Evolutionary conservation across 2,888 invertebrate genomes (phyloP), one percentile per base, ranked within the genome.

Genomic region (Eilema sororculum): DNA sequence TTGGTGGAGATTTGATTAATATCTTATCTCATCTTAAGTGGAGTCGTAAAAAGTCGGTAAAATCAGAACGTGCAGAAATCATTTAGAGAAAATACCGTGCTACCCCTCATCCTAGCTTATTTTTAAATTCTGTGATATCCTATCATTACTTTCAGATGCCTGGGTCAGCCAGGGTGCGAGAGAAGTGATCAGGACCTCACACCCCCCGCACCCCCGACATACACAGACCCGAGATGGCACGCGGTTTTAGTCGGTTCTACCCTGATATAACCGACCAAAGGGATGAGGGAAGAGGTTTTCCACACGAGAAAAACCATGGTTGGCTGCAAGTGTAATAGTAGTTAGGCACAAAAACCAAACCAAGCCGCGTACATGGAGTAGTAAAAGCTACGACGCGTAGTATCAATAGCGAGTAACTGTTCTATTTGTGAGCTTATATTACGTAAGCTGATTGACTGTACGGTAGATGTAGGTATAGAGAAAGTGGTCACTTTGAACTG

Each of bases 391-490:
- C 8, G 46, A 20, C 20, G 46, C 52, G n/a, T 52, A n/a, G 52
- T n/a, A 52, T 24, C 22, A 13, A 58, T 58, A 58, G 58, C 25
- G 24, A 58, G 25, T 58, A 58, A 58, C 58, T 58, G 58, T 58
- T 13, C 25, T 25, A 25, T 58, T 58, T 58, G 58, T 58, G 58
- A 5, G 58, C 28, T 20, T n/a, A 13, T 58, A 28, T 58, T 58
- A 28, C 58, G 25, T 58, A 58, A 58, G 28, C 25, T 20, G 46
- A 46, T n/a, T 52, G 52, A 52, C 52, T 52, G 8, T 58, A 28
- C 58, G 16, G 13, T 58, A 12, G 57, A 25, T 25, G 58, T 25
- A 2, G 20, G 46, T 46, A 16, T 2, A 58, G 58, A 58, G 58
- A 58, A 58, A 58, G 58, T 58, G 58, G 25, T 58, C 8, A 58